phyloP scores from a whole-genome alignment of 37 sponge, comb jelly and placozoan genomes.

The Aphrocallistes beatrix region DNA sequence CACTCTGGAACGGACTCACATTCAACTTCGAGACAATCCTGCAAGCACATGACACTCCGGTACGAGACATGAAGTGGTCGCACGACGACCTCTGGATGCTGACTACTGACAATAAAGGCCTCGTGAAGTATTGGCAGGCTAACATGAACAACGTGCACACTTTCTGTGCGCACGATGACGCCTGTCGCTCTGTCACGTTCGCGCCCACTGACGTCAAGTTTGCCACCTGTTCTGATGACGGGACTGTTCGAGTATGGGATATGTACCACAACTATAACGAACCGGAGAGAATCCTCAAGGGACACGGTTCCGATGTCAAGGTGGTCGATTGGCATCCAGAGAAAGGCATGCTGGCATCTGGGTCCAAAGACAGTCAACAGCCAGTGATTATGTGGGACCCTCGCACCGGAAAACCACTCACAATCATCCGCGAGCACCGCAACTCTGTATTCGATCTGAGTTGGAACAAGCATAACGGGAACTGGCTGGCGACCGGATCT shows the following conservation, averaged over 20 bases:
- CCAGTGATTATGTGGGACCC: slow-evolving; percentile 97
- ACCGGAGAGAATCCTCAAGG: slow-evolving; percentile 32
- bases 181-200: slow-evolving; percentile 66
- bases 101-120: slow-evolving; percentile 78
- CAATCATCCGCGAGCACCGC: slow-evolving; percentile 58
- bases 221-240: slow-evolving; percentile 88
- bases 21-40: slow-evolving; percentile 86
- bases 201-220: slow-evolving; percentile 91
- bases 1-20: slow-evolving; percentile 90
- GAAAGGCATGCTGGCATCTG: slow-evolving; percentile 75
- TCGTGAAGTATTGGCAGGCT: slow-evolving; percentile 94
- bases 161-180: slow-evolving; percentile 90
- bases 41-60: slow-evolving; percentile 85
- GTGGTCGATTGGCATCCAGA: slow-evolving; percentile 87
- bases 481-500: slow-evolving; percentile 85
- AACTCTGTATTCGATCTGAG: slow-evolving; percentile 53
- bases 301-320: slow-evolving; percentile 94
- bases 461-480: slow-evolving; percentile 83
- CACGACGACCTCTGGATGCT: slow-evolving; percentile 82
- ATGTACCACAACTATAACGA: slow-evolving; percentile 70
- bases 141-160: slow-evolving; percentile 93
- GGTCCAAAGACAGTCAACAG: slow-evolving; percentile 90
- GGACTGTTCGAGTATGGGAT: slow-evolving; percentile 86
- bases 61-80: slow-evolving; percentile 83
- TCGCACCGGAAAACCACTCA: slow-evolving; percentile 56